Evolutionary conservation across 2,113 vertebrate species (phyloP).

Genomic region (Callorhinus ursinus): DNA sequence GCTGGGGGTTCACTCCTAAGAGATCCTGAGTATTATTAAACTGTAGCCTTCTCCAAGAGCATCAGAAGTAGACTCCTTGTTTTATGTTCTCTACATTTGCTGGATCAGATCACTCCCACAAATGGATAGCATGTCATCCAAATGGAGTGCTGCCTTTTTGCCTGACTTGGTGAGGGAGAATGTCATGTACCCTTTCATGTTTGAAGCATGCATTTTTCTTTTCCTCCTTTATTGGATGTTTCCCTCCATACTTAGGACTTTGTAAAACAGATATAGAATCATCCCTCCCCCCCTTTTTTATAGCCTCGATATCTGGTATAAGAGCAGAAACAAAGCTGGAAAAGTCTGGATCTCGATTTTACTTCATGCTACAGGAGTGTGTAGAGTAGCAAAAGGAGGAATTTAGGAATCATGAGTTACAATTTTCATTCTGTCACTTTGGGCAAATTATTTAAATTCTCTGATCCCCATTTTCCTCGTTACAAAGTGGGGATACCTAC

Average conservation of each 20-base stretch:
- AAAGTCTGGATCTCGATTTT: neutral
- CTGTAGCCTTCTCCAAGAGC: neutral
- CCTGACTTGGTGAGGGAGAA: neutral
- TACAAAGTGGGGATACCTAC: neutral
- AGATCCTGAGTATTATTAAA: neutral
- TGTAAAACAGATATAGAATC: neutral
- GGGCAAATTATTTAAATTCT: neutral
- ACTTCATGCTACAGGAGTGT: neutral
- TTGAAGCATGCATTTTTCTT: neutral
- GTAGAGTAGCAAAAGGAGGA: neutral
- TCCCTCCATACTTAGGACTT: neutral
- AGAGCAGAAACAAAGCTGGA: neutral
- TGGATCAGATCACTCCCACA: too few relatives aligned
- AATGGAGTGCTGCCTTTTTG: neutral
- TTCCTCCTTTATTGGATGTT: neutral
- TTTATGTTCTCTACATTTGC: rapidly evolving
- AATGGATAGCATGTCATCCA: neutral
- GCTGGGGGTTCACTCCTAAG: neutral
- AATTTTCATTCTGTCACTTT: neutral
- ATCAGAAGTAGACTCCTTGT: neutral
- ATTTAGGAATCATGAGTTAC: neutral
- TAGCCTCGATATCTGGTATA: neutral
- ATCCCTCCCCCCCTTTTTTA: neutral
- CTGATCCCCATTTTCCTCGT: neutral
- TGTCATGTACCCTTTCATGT: neutral